Percentiles rank a stretch among this genome's conserved stretches.
Conservation (phyloP, 2,888 invertebrate species). For the Ichneumon xanthorius region DNA sequence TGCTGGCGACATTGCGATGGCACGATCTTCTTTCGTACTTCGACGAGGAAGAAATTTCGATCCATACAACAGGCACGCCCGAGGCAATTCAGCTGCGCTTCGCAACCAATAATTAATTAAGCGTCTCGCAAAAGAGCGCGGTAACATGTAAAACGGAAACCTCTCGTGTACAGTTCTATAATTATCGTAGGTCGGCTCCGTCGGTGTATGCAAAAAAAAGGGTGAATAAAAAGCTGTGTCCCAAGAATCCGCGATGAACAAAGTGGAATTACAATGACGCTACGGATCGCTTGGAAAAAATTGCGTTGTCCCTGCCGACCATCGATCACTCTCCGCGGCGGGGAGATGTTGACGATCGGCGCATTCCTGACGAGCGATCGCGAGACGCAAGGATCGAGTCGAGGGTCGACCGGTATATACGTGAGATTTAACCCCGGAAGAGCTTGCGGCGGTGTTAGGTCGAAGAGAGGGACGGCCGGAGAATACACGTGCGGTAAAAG, state of each 20-base stretch:
- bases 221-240: conserved; percentile 31
- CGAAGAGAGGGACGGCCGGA: conserved; percentile 7
- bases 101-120: conserved; percentile 45
- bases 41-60: conserved; percentile 1
- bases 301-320: conserved; percentile 22
- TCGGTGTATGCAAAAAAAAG: conserved; percentile 18
- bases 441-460: conserved; percentile 32
- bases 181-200: conserved; percentile 54
- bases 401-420: conserved; percentile 58
- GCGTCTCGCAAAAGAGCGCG: conserved; percentile 29
- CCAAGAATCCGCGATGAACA: conserved; percentile 36
- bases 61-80: neutral
- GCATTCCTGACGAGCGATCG: conserved; percentile 20
- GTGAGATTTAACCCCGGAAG: conserved; percentile 53
- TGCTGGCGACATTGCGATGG: conserved; percentile 21
- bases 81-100: neutral
- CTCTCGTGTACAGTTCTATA: conserved; percentile 40
- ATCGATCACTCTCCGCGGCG: conserved; percentile 34
- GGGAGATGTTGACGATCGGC: conserved; percentile 46
- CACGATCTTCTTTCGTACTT: conserved; percentile 10
- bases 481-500: conserved; percentile 24
- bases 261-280: conserved; percentile 17
- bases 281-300: conserved; percentile 19
- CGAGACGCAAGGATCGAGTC: conserved; percentile 44
- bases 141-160: conserved; percentile 2